Conservation (phyloP, 2,797 vertebrate species). For the Erethizon dorsatum region DNA sequence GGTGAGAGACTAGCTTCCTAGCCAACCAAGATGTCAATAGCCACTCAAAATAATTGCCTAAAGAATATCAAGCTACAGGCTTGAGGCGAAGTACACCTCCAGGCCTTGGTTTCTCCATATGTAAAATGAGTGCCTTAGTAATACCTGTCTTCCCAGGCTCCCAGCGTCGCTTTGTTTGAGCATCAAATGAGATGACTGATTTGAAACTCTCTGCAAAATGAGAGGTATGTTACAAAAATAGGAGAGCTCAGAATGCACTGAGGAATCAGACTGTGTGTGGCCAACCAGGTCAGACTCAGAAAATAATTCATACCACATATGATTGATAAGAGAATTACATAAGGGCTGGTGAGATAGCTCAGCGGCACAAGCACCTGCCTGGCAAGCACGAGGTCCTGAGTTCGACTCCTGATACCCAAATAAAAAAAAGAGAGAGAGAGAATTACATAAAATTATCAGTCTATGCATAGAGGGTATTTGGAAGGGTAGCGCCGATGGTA, state of each 20-base stretch:
- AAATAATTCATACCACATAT: not conserved
- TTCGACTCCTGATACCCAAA: no score
- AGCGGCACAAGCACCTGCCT: no score
- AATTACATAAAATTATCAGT: not conserved
- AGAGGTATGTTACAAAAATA: not conserved
- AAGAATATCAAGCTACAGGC: not conserved
- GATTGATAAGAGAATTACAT: not conserved
- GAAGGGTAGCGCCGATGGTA: not conserved
- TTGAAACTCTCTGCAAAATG: not conserved
- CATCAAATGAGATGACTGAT: not conserved
- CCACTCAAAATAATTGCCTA: conserved; percentile 43
- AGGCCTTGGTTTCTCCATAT: not conserved
- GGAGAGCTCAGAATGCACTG: not conserved
- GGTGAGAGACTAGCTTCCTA: conserved; percentile 27
- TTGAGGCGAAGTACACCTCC: not conserved
- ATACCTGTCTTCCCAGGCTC: not conserved
- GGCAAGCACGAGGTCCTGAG: no score
- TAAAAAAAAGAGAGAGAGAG: not conserved
- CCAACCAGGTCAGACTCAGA: not conserved
- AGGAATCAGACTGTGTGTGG: not conserved
- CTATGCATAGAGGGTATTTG: not conserved
- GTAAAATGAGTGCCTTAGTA: not conserved
- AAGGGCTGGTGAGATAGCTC: no score
- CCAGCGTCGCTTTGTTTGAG: not conserved
- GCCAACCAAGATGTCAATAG: conserved; percentile 10